Evolutionary conservation across 2,113 vertebrate genomes (phyloP).

Genomic region (Psettodes erumei): DNA sequence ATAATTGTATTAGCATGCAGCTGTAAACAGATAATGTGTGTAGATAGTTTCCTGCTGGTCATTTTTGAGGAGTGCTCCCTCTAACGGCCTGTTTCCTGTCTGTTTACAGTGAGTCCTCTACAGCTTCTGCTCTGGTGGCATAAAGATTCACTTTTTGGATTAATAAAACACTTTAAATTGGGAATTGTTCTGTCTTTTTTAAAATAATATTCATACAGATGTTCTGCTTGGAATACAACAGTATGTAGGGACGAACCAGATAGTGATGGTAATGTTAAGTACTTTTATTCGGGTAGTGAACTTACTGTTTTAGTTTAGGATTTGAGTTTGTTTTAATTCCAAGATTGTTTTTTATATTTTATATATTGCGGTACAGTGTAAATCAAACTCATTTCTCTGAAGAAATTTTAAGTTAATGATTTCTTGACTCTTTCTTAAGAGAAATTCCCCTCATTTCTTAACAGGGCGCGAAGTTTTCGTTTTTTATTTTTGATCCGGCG

Average conservation of each 20-base stretch:
- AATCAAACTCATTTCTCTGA: too few relatives aligned
- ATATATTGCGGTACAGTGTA: too few relatives aligned
- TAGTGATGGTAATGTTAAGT: too few relatives aligned
- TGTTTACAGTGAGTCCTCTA: conserved; percentile 94
- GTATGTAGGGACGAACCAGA: too few relatives aligned
- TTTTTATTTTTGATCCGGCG: not conserved
- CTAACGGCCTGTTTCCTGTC: conserved; percentile 46
- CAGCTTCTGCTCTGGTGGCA: conserved; percentile 98
- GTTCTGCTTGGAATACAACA: not conserved
- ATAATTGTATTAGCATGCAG: too few relatives aligned
- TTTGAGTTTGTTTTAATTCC: too few relatives aligned
- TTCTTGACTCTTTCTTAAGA: too few relatives aligned
- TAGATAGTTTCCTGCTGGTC: accelerated
- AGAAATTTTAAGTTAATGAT: too few relatives aligned
- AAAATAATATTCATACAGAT: not conserved
- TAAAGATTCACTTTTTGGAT: conserved; percentile 84
- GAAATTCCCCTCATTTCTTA: not conserved
- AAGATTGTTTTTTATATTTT: too few relatives aligned
- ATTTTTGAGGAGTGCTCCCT: not conserved
- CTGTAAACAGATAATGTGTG: too few relatives aligned
- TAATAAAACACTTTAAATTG: conserved; percentile 86
- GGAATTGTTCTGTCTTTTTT: not conserved
- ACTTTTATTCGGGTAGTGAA: too few relatives aligned
- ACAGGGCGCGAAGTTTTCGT: not conserved
- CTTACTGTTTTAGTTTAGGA: too few relatives aligned